Base-by-base conservation (phyloP, 2,797 vertebrate genomes). In the Botia almorhae region DNA sequence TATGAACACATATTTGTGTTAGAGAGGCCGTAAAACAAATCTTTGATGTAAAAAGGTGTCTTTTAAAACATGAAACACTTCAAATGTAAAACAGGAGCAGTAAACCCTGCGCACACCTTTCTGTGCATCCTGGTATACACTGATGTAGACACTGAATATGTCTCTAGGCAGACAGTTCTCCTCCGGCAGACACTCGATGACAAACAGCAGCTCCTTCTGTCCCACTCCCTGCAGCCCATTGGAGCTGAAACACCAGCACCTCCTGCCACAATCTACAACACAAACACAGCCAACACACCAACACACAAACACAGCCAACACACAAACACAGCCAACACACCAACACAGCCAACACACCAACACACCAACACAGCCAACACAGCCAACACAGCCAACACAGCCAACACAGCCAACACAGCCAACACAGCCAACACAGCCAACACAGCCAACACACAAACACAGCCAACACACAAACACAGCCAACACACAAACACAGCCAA, bases 211-310 rank as follows among this genome's bases (percentile, higher is more conserved):
- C 93, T 99, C 98, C 74, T 93, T 94, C 91, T 99, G 97, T n/a
- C 96, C 96, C 85, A 97, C 90, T 55, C 96, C 94, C 90, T 94
- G 96, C 3, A 99, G 92, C 81, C 98, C 97, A 6, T 93, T 98
- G 23, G 96, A 97, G 89, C 96, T 95, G 17, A 99, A 95, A 85
- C 93, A 98, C 97, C 98, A 99, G 87, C 96, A 99, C 78, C 91
- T 95, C 70, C 92, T 93, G 56, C 92, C 90, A 80, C 88, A 90
- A 93, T 95, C 97, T 98, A 88, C 67, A 1, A 69, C 56, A 86
- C 13, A 78, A 10, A 71, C 46, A 80, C 46, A 80, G 12, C 43
- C 39, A 51, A n/a, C 3, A n/a, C n/a, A n/a, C n/a, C n/a, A n/a
- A n/a, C n/a, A n/a, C n/a, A n/a, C n/a, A n/a, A 26, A 26, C 23